Evolutionary conservation across 2,797 vertebrate genomes (phyloP).

Genomic region (Aeoliscus strigatus): DNA sequence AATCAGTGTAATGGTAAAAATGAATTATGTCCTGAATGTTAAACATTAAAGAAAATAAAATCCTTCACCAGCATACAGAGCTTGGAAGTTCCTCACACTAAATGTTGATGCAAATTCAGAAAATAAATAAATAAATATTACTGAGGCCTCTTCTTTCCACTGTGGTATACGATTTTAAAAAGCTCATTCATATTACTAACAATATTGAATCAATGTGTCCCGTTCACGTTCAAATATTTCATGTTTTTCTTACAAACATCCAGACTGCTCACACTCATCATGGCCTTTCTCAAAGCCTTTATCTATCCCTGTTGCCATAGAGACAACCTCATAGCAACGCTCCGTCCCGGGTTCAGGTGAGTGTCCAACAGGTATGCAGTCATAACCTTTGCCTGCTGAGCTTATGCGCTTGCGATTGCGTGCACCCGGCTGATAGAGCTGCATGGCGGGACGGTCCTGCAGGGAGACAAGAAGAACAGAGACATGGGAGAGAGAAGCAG

Average conservation of each 20-base stretch:
- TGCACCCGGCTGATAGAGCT: slow-evolving; percentile 88
- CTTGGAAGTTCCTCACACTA: slow-evolving; percentile 9
- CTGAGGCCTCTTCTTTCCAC: background rate
- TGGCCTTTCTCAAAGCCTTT: slow-evolving; percentile 81
- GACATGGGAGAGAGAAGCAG: slow-evolving; percentile 55
- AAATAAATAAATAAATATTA: background rate
- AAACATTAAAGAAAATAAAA: slow-evolving; percentile 13
- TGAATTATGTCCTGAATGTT: background rate
- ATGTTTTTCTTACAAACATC: slow-evolving; percentile 3
- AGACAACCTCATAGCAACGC: slow-evolving; percentile 73
- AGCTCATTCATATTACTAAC: slow-evolving; percentile 14
- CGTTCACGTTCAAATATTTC: background rate
- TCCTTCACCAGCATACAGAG: slow-evolving; percentile 6
- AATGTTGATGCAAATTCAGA: slow-evolving; percentile 1
- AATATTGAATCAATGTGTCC: slow-evolving; percentile 3
- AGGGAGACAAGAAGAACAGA: slow-evolving; percentile 41
- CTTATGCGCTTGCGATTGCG: slow-evolving; percentile 81
- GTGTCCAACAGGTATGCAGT: slow-evolving; percentile 66
- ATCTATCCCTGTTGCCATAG: slow-evolving; percentile 73
- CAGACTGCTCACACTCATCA: slow-evolving; percentile 66
- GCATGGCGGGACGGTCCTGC: slow-evolving; percentile 92
- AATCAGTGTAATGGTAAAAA: background rate
- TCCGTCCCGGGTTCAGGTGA: slow-evolving; percentile 73
- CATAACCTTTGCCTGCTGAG: slow-evolving; percentile 78
- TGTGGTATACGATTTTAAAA: background rate